phyloP scores from a whole-genome alignment of 2,113 vertebrate genomes.

The Elachura formosa region DNA sequence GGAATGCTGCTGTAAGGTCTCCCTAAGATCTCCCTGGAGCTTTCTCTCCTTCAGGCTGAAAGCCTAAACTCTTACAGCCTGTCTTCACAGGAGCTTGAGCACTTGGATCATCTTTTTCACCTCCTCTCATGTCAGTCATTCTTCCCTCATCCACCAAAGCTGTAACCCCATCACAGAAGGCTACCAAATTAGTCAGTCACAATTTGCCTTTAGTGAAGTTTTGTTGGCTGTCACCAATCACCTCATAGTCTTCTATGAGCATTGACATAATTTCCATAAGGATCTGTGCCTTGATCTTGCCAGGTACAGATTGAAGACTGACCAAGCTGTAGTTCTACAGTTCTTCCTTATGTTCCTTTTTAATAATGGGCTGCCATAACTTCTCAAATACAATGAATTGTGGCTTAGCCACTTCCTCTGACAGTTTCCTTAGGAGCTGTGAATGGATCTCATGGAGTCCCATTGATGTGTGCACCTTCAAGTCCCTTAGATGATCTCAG shows the following conservation, averaged over 20 bases:
- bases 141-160: background rate
- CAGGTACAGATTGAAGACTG: background rate
- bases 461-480: background rate
- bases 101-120: background rate
- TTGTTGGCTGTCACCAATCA: background rate
- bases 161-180: background rate
- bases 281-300: background rate
- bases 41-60: background rate
- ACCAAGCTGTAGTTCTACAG: background rate
- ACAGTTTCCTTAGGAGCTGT: background rate
- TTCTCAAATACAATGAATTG: background rate
- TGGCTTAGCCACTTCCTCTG: background rate
- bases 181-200: background rate
- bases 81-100: background rate
- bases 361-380: background rate
- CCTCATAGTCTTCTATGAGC: background rate
- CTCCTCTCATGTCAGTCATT: background rate
- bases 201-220: background rate
- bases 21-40: background rate
- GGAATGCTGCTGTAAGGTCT: background rate
- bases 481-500: background rate
- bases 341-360: background rate
- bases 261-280: background rate
- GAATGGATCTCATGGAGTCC: background rate
- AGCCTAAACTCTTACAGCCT: background rate